phyloP scores from a whole-genome alignment of 2,888 invertebrate genomes.

The Osmoderma eremita region DNA sequence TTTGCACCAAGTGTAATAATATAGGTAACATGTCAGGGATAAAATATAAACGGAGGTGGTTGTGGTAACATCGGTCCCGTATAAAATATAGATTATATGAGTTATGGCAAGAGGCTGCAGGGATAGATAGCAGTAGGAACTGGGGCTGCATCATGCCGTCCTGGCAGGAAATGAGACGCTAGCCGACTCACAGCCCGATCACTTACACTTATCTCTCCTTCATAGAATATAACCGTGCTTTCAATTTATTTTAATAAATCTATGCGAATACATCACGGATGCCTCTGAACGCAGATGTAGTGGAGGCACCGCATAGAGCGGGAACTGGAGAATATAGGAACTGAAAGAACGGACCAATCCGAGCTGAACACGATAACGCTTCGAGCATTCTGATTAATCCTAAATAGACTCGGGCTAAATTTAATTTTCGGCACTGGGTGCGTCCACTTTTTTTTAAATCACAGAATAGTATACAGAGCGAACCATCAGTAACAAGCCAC shows the following conservation, averaged over 20 bases:
- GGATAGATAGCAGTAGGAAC: constrained; percentile 48
- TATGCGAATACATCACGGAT: constrained; percentile 59
- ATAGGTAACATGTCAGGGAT: constrained; percentile 24
- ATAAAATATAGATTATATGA: constrained; percentile 48
- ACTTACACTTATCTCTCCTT: constrained; percentile 57
- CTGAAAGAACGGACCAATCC: constrained; percentile 54
- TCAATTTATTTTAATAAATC: constrained; percentile 66
- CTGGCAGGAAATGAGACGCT: constrained; percentile 54
- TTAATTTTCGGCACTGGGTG: constrained; percentile 42
- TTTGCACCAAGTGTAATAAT: constrained; percentile 15
- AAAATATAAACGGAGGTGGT: constrained; percentile 19
- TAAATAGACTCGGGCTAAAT: constrained; percentile 45
- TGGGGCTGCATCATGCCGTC: constrained; percentile 45
- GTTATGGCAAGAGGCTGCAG: constrained; percentile 49
- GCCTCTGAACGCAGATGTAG: constrained; percentile 24
- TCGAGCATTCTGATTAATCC: constrained; percentile 48
- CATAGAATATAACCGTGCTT: constrained; percentile 57
- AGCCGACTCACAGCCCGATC: constrained; percentile 55
- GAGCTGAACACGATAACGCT: constrained; percentile 58
- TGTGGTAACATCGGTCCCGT: constrained; percentile 26
- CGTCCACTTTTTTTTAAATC: too few species aligned
- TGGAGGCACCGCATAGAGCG: constrained; percentile 51
- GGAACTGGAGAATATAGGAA: constrained; percentile 40
- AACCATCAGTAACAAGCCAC: too few species aligned
- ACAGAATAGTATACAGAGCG: too few species aligned